Conservation (phyloP, 64 coral and sea anemone species). For the Catalaphyllia jardinei region DNA sequence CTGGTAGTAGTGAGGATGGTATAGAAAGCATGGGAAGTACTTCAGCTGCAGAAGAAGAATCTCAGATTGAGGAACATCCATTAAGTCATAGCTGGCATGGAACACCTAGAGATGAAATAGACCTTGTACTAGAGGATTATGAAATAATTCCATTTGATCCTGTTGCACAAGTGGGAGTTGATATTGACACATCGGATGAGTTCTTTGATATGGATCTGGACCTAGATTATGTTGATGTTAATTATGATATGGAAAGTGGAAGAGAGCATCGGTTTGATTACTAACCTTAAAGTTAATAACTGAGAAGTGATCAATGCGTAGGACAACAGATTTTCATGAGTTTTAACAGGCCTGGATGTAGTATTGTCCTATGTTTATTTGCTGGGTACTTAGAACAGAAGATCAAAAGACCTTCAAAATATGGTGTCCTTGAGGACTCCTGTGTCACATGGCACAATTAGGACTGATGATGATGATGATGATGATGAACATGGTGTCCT, state of each 20-base stretch:
- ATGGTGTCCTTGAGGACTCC: too few species aligned
- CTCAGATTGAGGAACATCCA: constrained; percentile 28
- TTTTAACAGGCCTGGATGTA: too few species aligned
- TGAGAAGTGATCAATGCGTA: too few species aligned
- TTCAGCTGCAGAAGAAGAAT: constrained; percentile 33
- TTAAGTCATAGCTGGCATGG: constrained; percentile 88
- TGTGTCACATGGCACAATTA: too few species aligned
- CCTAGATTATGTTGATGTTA: constrained; percentile 32
- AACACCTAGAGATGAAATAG: constrained; percentile 66
- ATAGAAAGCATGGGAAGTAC: constrained; percentile 50
- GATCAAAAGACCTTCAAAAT: too few species aligned
- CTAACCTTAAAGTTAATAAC: not conserved
- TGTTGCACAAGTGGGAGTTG: constrained; percentile 55
- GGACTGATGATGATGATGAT: too few species aligned
- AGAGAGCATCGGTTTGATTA: constrained; percentile 43
- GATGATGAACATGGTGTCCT: too few species aligned
- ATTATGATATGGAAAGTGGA: not conserved
- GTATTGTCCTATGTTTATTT: too few species aligned
- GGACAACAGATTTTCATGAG: too few species aligned
- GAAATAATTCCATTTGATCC: constrained; percentile 85
- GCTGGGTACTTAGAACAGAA: too few species aligned
- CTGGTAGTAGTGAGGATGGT: constrained; percentile 79
- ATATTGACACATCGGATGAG: constrained; percentile 29
- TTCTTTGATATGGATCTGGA: constrained; percentile 71
- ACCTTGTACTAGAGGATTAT: constrained; percentile 87